A percentile compares a stretch with the other conserved stretches of the same genome.
These are phyloP conservation scores for Clamator glandarius DNA, from an alignment of 2,797 vertebrate species.

Conservation along the genomic window DNA sequence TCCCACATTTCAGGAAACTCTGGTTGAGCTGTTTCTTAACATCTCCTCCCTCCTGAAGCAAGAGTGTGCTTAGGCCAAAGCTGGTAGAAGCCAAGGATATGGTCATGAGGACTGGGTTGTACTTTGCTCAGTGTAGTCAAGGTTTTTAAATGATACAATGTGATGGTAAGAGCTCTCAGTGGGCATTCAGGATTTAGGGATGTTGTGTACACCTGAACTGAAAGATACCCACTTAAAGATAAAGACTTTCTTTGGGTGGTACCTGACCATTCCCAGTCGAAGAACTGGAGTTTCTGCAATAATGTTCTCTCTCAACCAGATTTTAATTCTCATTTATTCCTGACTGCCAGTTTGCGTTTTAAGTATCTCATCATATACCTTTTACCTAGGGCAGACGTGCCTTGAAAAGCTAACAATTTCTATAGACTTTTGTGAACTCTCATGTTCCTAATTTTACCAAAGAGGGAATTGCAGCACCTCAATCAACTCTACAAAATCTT, in stretches of 20 bases:
- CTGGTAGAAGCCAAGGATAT: neutral
- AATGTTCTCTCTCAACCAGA: neutral
- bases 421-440: neutral
- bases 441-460: neutral
- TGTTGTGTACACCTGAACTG: neutral
- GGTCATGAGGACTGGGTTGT: neutral
- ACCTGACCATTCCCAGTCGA: neutral
- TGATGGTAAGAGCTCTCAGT: neutral
- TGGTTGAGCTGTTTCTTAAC: slow-evolving; percentile 5
- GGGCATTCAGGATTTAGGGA: neutral
- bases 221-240: neutral
- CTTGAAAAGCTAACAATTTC: neutral
- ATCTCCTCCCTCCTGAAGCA: neutral
- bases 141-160: neutral
- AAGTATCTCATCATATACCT: neutral
- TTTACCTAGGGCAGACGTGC: neutral
- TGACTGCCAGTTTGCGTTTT: neutral
- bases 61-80: neutral
- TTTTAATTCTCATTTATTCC: neutral
- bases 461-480: neutral
- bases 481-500: neutral
- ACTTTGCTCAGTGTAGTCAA: neutral
- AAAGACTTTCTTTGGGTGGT: neutral
- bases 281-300: neutral
- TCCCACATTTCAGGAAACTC: slow-evolving; percentile 23